These are phyloP conservation scores for Oryzias sinensis DNA, from an alignment of 2,797 vertebrate species.

Conservation along the genomic window DNA sequence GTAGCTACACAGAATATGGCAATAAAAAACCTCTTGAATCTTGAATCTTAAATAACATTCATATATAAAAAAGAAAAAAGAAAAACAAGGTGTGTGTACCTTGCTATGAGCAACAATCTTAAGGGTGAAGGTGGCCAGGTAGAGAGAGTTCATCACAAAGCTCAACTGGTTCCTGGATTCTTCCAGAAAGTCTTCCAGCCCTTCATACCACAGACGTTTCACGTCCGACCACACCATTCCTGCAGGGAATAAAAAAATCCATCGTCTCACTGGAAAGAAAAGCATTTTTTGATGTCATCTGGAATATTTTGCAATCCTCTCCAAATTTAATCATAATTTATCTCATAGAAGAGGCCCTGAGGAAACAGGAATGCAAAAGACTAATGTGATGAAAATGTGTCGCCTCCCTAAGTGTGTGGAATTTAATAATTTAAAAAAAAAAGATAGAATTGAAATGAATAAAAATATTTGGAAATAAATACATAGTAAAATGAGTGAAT, in stretches of 20 bases:
- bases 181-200: conserved; percentile 95
- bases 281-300: conserved; percentile 26
- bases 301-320: conserved; percentile 31
- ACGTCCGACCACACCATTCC: conserved; percentile 99
- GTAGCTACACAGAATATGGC: too few relatives aligned
- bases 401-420: conserved; percentile 30
- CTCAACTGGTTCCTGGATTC: conserved; percentile 98
- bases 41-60: too few relatives aligned
- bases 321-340: conserved; percentile 39
- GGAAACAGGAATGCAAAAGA: conserved; percentile 30
- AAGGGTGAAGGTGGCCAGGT: conserved; percentile 94
- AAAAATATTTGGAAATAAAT: background rate
- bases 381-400: conserved; percentile 35
- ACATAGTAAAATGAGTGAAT: background rate
- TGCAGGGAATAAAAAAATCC: conserved; percentile 52
- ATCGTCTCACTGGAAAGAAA: conserved; percentile 12
- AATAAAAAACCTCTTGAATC: too few relatives aligned
- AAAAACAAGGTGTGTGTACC: conserved; percentile 69
- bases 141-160: conserved; percentile 98
- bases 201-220: conserved; percentile 97
- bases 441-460: conserved; percentile 1
- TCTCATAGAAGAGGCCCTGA: conserved; percentile 23
- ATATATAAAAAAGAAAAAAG: background rate
- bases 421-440: conserved; percentile 31
- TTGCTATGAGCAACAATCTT: conserved; percentile 96